Evolutionary conservation across 1,140 invertebrate species (phyloP).

Genomic region (Cyclina sinensis): DNA sequence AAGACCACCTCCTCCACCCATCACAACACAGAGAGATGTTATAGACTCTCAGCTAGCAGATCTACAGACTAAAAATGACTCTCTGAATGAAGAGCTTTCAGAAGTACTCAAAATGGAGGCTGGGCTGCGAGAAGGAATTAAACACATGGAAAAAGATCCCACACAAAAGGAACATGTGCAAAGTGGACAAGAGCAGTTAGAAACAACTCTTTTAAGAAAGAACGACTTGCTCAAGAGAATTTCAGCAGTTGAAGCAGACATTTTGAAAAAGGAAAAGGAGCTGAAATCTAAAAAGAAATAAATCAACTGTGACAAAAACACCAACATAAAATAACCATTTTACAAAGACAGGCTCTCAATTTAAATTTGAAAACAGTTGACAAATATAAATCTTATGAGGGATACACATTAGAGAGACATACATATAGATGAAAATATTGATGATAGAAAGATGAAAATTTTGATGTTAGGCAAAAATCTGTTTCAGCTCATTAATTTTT

Average conservation of each 20-base stretch:
- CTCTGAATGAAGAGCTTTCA: constrained; percentile 78
- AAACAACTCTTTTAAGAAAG: constrained; percentile 70
- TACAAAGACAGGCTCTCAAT: neutral
- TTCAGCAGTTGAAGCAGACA: constrained; percentile 75
- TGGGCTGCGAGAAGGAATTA: constrained; percentile 75
- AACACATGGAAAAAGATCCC: constrained; percentile 64
- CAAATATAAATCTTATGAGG: no score
- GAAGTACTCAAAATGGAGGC: constrained; percentile 78
- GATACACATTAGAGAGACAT: no score
- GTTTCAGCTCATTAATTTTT: no score
- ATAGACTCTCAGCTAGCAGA: constrained; percentile 79
- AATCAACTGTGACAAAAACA: neutral
- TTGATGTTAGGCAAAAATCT: no score
- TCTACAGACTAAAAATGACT: constrained; percentile 78
- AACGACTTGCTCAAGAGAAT: constrained; percentile 78
- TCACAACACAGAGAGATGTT: constrained; percentile 74
- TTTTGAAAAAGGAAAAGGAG: constrained; percentile 79
- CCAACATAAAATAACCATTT: neutral
- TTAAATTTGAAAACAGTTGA: no score
- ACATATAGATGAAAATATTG: neutral
- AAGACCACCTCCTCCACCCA: constrained; percentile 64
- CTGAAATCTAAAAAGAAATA: constrained; percentile 74
- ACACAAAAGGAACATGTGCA: constrained; percentile 53
- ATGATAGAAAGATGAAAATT: neutral
- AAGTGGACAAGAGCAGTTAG: constrained; percentile 72